Evolutionary conservation across 2,113 vertebrate genomes (phyloP).

Genomic region (Chloropsis hardwickii): DNA sequence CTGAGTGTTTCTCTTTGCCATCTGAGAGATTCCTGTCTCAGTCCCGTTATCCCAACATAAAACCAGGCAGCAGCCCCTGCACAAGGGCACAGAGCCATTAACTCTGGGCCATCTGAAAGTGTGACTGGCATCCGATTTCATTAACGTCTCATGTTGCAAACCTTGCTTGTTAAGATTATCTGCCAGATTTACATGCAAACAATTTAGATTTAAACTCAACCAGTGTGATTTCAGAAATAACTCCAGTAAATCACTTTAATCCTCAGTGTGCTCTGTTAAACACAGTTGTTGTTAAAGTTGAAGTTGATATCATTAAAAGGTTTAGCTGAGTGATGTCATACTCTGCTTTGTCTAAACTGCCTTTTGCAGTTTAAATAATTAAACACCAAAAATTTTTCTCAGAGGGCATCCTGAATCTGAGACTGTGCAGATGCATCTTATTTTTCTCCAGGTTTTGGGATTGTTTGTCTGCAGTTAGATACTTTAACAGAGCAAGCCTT

Average conservation of each 20-base stretch:
- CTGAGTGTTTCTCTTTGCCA: not conserved
- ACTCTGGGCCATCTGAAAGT: not conserved
- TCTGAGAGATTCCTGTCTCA: not conserved
- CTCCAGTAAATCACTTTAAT: not conserved
- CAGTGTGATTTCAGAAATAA: not conserved
- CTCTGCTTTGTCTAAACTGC: not conserved
- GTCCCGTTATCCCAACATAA: not conserved
- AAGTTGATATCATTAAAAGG: not conserved
- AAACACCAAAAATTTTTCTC: not conserved
- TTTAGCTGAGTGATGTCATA: not conserved
- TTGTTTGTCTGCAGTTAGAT: not conserved
- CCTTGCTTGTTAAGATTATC: not conserved
- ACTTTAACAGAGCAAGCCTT: rapidly evolving
- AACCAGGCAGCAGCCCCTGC: not conserved
- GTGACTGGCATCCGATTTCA: not conserved
- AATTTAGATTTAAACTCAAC: not conserved
- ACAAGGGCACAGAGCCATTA: not conserved
- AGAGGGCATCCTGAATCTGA: not conserved
- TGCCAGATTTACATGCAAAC: not conserved
- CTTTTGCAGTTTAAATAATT: not conserved
- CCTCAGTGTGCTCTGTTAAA: not conserved
- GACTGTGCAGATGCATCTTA: not conserved
- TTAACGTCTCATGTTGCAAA: rapidly evolving
- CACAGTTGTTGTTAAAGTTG: not conserved
- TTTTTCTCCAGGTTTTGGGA: not conserved